Evolutionary conservation across 2,888 invertebrate genomes (phyloP).

Genomic region (Phorcus lineatus): DNA sequence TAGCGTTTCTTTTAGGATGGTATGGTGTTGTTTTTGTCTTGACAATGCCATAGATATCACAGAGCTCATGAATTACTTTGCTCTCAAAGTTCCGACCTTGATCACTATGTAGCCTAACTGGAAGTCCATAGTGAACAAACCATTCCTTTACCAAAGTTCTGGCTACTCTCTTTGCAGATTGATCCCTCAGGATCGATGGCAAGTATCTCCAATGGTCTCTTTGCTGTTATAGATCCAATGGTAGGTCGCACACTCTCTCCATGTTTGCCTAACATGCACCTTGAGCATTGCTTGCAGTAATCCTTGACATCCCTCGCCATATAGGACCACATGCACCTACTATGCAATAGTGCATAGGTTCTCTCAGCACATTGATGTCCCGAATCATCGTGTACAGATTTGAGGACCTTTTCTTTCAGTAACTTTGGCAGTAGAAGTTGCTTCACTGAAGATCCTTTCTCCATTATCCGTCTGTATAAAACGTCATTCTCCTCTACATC

Average conservation of each 20-base stretch:
- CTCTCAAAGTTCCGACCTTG: slow-evolving; percentile 47
- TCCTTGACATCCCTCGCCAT: slow-evolving; percentile 38
- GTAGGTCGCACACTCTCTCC: too few relatives aligned
- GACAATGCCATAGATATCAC: slow-evolving; percentile 37
- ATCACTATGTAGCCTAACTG: too few relatives aligned
- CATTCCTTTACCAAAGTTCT: too few relatives aligned
- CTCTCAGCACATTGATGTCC: too few relatives aligned
- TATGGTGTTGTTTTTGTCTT: too few relatives aligned
- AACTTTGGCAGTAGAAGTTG: neutral
- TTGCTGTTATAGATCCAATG: too few relatives aligned
- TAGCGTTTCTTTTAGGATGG: too few relatives aligned
- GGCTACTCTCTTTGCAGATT: too few relatives aligned
- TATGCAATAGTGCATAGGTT: slow-evolving; percentile 29
- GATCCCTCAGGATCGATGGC: too few relatives aligned
- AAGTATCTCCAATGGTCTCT: too few relatives aligned
- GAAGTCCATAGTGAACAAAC: too few relatives aligned
- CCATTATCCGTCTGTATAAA: neutral
- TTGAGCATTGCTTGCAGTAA: slow-evolving; percentile 42
- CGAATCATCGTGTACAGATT: slow-evolving; percentile 41
- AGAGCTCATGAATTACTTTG: slow-evolving; percentile 37
- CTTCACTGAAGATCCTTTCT: neutral
- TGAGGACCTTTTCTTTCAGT: slow-evolving; percentile 33
- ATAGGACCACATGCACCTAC: slow-evolving; percentile 47
- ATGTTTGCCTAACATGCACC: too few relatives aligned
- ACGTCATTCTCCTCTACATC: neutral